phyloP scores from a whole-genome alignment of 2,888 invertebrate genomes.

The Cerastoderma edule region DNA sequence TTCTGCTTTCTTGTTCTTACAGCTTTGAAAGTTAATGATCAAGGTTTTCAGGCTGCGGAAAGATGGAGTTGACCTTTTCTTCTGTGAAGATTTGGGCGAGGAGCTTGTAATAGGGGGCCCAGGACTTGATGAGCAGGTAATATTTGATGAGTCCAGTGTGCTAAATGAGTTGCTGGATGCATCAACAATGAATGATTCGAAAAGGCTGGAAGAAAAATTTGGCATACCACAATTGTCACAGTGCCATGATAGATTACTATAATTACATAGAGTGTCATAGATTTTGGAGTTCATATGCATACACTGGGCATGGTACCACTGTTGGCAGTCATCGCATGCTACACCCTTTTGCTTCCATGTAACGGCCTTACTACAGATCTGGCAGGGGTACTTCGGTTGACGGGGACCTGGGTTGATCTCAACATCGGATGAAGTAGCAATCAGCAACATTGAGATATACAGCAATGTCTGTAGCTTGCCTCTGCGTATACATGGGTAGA shows the following conservation, averaged over 20 bases:
- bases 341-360: constrained; percentile 13
- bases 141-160: background rate
- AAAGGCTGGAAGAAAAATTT: background rate
- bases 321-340: constrained; percentile 24
- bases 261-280: too few relatives aligned
- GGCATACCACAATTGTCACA: constrained; percentile 1
- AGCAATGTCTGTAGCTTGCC: constrained; percentile 6
- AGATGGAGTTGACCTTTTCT: too few relatives aligned
- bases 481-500: too few relatives aligned
- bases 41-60: background rate
- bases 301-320: constrained; percentile 16
- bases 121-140: background rate
- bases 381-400: constrained; percentile 28
- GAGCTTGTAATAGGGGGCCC: background rate
- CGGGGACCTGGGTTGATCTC: constrained; percentile 30
- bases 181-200: background rate
- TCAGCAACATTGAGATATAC: background rate
- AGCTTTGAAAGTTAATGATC: background rate
- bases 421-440: background rate
- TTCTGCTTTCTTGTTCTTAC: background rate
- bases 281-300: too few relatives aligned
- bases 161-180: background rate
- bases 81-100: too few relatives aligned
- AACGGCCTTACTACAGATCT: constrained; percentile 15
- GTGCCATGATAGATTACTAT: too few relatives aligned